Evolutionary conservation across 2,888 invertebrate species (phyloP).

Genomic region (Eristalinus aeneus): DNA sequence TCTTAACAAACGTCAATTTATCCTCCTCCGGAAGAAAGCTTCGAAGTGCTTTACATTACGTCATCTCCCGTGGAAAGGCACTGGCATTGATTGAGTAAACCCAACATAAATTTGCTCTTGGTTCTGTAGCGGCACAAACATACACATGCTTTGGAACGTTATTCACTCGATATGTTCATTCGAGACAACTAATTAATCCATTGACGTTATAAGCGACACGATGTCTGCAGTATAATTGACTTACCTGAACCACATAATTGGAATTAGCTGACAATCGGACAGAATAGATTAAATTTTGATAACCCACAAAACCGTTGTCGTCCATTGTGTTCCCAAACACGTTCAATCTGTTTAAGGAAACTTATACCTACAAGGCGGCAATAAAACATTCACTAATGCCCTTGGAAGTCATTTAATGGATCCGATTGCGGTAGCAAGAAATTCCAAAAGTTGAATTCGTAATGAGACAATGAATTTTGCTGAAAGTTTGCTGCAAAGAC

Average conservation of each 20-base stretch:
- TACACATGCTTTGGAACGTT: not conserved
- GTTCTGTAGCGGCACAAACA: no score
- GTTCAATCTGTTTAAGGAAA: not conserved
- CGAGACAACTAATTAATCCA: not conserved
- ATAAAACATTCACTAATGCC: not conserved
- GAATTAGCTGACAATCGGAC: not conserved
- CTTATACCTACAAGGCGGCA: not conserved
- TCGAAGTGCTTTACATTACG: not conserved
- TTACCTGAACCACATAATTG: slow-evolving; percentile 9
- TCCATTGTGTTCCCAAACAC: not conserved
- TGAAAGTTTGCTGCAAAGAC: not conserved
- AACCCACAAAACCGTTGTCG: not conserved
- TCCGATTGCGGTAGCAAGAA: not conserved
- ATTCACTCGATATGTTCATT: not conserved
- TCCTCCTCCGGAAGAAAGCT: no score
- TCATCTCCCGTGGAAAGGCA: not conserved
- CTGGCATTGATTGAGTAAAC: not conserved
- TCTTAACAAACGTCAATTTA: no score
- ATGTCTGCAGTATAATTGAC: not conserved
- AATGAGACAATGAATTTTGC: not conserved
- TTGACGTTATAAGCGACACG: not conserved
- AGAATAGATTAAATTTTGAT: not conserved
- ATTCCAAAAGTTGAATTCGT: not conserved
- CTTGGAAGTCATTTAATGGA: not conserved
- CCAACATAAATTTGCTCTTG: not conserved